Percentiles rank a stretch among this genome's conserved stretches.
Evolutionary conservation across 2,113 vertebrate species (phyloP).

Genomic region (Lasiurus borealis): DNA sequence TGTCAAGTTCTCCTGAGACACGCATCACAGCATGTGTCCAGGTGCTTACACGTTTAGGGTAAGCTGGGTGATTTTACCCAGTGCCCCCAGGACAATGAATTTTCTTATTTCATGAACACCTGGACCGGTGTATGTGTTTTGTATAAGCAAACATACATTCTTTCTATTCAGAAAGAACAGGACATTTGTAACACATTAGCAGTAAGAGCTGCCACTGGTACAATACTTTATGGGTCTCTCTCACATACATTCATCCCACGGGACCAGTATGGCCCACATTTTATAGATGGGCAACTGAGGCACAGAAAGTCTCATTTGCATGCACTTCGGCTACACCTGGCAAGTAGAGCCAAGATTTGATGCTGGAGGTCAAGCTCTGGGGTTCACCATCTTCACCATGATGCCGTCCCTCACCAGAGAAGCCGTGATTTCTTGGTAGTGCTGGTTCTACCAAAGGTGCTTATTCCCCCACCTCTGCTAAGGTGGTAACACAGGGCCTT

Average conservation of each 20-base stretch:
- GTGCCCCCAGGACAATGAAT: background rate
- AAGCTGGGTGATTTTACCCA: background rate
- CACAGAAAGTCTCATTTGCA: background rate
- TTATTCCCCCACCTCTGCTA: background rate
- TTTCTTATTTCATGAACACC: background rate
- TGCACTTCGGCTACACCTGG: background rate
- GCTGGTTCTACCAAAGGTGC: background rate
- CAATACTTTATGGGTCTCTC: background rate
- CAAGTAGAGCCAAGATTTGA: background rate
- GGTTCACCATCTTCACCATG: background rate
- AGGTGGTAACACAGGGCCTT: background rate
- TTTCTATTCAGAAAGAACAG: background rate
- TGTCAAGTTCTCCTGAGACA: background rate
- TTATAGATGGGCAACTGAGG: background rate
- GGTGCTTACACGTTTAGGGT: background rate
- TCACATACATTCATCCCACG: background rate
- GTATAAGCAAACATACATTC: background rate
- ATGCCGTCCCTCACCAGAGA: background rate
- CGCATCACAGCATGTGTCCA: background rate
- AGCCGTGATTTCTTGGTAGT: background rate
- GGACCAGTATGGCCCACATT: background rate
- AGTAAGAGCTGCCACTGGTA: background rate
- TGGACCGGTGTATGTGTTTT: background rate
- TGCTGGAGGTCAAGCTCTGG: background rate
- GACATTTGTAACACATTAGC: background rate